A percentile compares a stretch with the other conserved stretches of the same genome.
Evolutionary conservation across 1,140 invertebrate genomes (phyloP).

Genomic region (Leucophenga varia): DNA sequence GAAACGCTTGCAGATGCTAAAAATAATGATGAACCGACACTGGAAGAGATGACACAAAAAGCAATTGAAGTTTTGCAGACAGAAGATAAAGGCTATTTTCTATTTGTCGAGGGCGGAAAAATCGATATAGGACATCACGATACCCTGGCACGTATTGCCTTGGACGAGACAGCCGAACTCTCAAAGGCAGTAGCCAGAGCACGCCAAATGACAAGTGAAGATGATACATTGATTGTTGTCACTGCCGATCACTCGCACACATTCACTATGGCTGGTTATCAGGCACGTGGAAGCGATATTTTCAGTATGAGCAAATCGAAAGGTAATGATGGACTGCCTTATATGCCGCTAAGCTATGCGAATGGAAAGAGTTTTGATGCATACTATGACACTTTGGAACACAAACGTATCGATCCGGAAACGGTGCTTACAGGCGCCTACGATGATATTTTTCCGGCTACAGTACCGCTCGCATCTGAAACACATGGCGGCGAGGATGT

Average conservation of each 20-base stretch:
- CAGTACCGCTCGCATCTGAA: conserved; percentile 60
- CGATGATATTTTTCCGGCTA: conserved; percentile 57
- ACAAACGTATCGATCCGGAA: conserved; percentile 39
- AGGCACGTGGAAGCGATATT: conserved; percentile 60
- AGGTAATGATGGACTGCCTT: conserved; percentile 60
- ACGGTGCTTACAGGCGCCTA: conserved; percentile 4
- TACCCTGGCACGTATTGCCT: conserved; percentile 67
- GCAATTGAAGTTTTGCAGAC: conserved; percentile 77
- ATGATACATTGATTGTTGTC: conserved; percentile 68
- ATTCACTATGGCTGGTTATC: conserved; percentile 67
- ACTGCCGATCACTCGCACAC: conserved; percentile 72
- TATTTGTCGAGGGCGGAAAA: conserved; percentile 64
- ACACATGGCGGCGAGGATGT: conserved; percentile 74
- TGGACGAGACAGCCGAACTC: conserved; percentile 67
- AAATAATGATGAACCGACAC: conserved; percentile 61
- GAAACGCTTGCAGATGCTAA: conserved; percentile 61
- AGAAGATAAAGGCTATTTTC: conserved; percentile 72
- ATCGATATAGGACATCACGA: conserved; percentile 84
- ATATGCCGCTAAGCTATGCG: conserved; percentile 71
- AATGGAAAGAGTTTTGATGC: conserved; percentile 64
- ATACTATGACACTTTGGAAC: conserved; percentile 34
- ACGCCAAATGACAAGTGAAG: conserved; percentile 57
- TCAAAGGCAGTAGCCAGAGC: conserved; percentile 62
- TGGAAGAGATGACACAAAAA: conserved; percentile 80
- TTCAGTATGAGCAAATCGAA: conserved; percentile 50